phyloP scores from a whole-genome alignment of 2,113 vertebrate species.

The Dendropsophus ebraccatus region DNA sequence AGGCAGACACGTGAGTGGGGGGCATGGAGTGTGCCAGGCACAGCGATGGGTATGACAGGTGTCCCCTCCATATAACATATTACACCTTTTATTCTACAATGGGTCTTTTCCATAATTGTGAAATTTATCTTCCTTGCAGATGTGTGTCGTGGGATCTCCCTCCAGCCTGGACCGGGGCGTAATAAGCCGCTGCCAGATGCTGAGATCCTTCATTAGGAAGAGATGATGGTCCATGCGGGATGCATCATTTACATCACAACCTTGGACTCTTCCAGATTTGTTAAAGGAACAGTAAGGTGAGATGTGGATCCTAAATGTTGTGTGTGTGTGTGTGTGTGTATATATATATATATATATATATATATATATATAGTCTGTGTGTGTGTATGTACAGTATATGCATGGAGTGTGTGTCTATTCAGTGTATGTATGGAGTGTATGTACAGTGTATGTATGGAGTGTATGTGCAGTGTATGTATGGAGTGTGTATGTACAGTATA shows the following conservation, averaged over 20 bases:
- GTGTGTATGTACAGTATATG: too few species aligned
- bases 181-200: constrained; percentile 1
- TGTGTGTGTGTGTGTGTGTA: too few species aligned
- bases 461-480: too few species aligned
- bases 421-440: too few species aligned
- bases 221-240: neutral
- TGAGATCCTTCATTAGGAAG: constrained; percentile 28
- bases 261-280: neutral
- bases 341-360: too few species aligned
- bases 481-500: too few species aligned
- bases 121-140: constrained; percentile 39
- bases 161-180: neutral
- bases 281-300: neutral
- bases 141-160: constrained; percentile 18
- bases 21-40: neutral
- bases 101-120: constrained; percentile 20
- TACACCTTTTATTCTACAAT: neutral
- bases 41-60: neutral
- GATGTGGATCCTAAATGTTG: too few species aligned
- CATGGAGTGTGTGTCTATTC: too few species aligned
- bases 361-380: too few species aligned
- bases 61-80: neutral
- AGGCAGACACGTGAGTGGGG: neutral
- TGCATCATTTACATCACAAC: constrained; percentile 21
- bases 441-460: too few species aligned